Percentiles rank a stretch among this genome's conserved stretches.
These are phyloP conservation scores for Chiridota heheva DNA, from an alignment of 35 echinoderm and acorn worm genomes.

Conservation along the genomic window DNA sequence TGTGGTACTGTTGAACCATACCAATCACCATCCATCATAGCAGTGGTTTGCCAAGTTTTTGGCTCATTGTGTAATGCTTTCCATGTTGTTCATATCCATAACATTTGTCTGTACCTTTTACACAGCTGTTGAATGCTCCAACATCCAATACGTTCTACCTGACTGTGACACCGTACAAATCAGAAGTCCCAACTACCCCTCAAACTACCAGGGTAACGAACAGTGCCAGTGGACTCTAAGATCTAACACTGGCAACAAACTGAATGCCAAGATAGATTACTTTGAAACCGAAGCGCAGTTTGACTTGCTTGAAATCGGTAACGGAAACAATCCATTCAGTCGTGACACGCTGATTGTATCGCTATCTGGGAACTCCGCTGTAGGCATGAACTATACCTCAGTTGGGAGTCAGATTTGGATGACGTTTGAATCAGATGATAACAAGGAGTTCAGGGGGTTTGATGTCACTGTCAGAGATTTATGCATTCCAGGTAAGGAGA, in stretches of 20 bases:
- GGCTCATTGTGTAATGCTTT: neutral
- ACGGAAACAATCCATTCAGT: neutral
- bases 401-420: slow-evolving; percentile 17
- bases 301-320: slow-evolving; percentile 9
- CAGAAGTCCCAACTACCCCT: slow-evolving; percentile 37
- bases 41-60: neutral
- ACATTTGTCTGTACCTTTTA: neutral
- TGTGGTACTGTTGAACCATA: neutral
- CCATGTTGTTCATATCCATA: neutral
- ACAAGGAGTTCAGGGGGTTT: slow-evolving; percentile 14
- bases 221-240: slow-evolving; percentile 42
- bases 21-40: neutral
- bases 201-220: slow-evolving; percentile 18
- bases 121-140: slow-evolving; percentile 25
- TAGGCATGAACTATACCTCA: neutral
- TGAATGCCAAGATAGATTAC: neutral
- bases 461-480: slow-evolving; percentile 17
- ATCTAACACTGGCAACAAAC: neutral
- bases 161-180: slow-evolving; percentile 19
- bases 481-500: slow-evolving; percentile 25
- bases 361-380: neutral
- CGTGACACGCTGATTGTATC: slow-evolving; percentile 3
- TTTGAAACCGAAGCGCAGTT: slow-evolving; percentile 25
- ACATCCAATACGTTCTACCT: slow-evolving; percentile 32
- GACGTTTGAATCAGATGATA: slow-evolving; percentile 17